phyloP scores from a whole-genome alignment of 2,888 invertebrate genomes.

The Ectemnius continuus region DNA sequence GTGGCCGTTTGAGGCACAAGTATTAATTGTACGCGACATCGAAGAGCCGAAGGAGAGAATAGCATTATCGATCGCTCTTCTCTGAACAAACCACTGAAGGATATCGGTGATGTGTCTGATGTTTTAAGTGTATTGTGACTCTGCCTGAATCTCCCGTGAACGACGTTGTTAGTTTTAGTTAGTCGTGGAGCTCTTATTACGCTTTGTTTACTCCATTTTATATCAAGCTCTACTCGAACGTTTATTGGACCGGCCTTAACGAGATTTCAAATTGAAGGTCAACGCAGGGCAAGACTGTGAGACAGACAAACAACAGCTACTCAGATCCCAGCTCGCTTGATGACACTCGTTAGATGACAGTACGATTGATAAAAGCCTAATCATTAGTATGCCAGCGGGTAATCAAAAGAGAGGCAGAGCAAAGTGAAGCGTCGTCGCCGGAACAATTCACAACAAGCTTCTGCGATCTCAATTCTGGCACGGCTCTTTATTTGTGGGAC shows the following conservation, averaged over 20 bases:
- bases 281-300: background rate
- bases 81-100: too few relatives aligned
- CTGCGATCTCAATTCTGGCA: background rate
- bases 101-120: too few relatives aligned
- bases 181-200: slow-evolving; percentile 6
- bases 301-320: background rate
- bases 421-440: background rate
- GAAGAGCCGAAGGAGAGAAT: too few relatives aligned
- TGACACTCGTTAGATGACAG: background rate
- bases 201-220: slow-evolving; percentile 10
- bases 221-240: slow-evolving; percentile 23
- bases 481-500: background rate
- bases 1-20: too few relatives aligned
- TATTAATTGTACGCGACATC: too few relatives aligned
- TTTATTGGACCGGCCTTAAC: background rate
- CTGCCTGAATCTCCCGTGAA: background rate
- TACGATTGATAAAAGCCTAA: too few relatives aligned
- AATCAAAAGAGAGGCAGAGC: too few relatives aligned
- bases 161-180: slow-evolving; percentile 19
- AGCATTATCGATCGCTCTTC: too few relatives aligned
- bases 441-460: background rate
- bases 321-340: background rate
- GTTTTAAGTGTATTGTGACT: too few relatives aligned
- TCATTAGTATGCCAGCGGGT: too few relatives aligned
- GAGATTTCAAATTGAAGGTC: background rate